phyloP scores from a whole-genome alignment of 1,140 invertebrate species.

The Bombus haemorrhoidalis region DNA sequence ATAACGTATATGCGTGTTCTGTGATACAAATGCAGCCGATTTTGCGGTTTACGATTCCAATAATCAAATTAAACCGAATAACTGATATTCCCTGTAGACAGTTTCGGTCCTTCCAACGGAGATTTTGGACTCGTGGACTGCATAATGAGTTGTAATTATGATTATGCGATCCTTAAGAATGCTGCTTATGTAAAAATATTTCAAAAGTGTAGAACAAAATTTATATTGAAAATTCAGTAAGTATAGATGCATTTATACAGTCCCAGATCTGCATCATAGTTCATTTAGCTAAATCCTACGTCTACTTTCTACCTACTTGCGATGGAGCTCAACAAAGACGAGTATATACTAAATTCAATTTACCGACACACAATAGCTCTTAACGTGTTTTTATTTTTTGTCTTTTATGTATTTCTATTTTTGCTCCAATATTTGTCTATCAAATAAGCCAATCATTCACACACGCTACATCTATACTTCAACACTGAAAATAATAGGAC shows the following conservation, averaged over 20 bases:
- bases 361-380: background rate
- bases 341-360: background rate
- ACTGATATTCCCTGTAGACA: background rate
- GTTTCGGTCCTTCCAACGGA: background rate
- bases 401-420: background rate
- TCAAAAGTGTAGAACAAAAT: too few species aligned
- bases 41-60: background rate
- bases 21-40: constrained; percentile 11
- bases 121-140: too few species aligned
- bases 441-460: background rate
- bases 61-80: constrained; percentile 1
- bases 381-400: background rate
- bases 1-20: constrained; percentile 24
- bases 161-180: too few species aligned
- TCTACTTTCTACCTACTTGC: too few species aligned
- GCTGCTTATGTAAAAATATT: too few species aligned
- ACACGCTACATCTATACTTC: background rate
- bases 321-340: too few species aligned
- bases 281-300: too few species aligned
- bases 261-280: too few species aligned
- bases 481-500: background rate
- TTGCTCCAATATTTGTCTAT: background rate
- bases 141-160: too few species aligned
- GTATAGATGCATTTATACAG: too few species aligned
- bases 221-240: too few species aligned